Base-by-base conservation (phyloP, 2,888 invertebrate genomes). In the Cephus nigrinus region DNA sequence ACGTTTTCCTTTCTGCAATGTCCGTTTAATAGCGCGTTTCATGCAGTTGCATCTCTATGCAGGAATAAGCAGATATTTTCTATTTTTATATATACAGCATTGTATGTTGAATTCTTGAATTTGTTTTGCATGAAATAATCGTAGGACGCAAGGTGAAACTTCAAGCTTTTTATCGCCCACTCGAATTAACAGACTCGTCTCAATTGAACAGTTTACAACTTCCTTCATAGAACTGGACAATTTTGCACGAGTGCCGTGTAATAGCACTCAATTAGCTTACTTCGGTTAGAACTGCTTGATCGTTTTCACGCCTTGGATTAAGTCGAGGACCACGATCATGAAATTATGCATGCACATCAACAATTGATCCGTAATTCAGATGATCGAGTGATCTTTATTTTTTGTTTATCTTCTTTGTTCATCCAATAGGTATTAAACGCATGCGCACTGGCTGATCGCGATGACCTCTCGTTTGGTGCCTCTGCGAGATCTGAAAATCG, bases 391-490 rank as follows among this genome's bases (percentile, higher is more conserved):
- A 71, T 71, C 71, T 71, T 33, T 71, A 71, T 55, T 55, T 55
- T 23, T 9, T 15, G 0, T 71, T 23, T 15, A 71, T 71, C 23
- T 34, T 31, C 71, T 5, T 23, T 71, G 30, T n/a, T 71, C 71
- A 30, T 30, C 30, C 9, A 23, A 12, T 9, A 30, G 23, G 9
- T 12, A 73, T 74, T 84, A 91, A 77, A 91, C 86, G 79, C 92
- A 92, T 40, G 90, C 89, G 76, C 92, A 92, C 77, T 91, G 88
- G 30, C 88, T 89, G 69, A 92, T 91, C 81, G 90, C 88, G 79
- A 92, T 91, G 35, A 92, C 88, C 81, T 91, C 91, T 78, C 90
- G 84, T 79, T 86, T 87, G 30, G 86, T 85, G 76, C 91, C 91
- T 78, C 90, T 87, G 76, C 91, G 89, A 77, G 88, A 89, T 80